Evolutionary conservation across 1,140 invertebrate genomes (phyloP).

Genomic region (Bombyx mandarina): DNA sequence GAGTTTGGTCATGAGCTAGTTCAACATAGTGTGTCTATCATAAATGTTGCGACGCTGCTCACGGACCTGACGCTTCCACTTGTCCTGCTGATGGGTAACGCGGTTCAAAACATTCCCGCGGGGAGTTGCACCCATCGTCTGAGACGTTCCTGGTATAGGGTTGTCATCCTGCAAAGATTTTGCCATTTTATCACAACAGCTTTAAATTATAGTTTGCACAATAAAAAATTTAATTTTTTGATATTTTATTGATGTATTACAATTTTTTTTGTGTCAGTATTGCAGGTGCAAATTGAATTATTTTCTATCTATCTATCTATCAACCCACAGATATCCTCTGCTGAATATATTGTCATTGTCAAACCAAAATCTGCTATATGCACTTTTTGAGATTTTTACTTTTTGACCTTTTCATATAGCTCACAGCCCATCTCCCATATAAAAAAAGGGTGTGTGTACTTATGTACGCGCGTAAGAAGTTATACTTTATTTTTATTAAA

Average conservation of each 20-base stretch:
- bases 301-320: too few species aligned
- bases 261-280: neutral
- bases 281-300: too few species aligned
- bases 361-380: too few species aligned
- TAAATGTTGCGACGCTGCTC: slow-evolving; percentile 98
- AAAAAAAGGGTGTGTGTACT: too few species aligned
- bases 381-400: too few species aligned
- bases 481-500: too few species aligned
- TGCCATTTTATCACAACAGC: too few species aligned
- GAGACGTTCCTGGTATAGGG: slow-evolving; percentile 72
- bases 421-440: too few species aligned
- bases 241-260: neutral
- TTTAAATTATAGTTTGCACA: neutral
- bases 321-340: too few species aligned
- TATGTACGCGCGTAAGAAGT: too few species aligned
- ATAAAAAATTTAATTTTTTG: neutral
- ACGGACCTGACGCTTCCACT: slow-evolving; percentile 97
- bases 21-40: slow-evolving; percentile 97
- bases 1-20: slow-evolving; percentile 71
- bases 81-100: slow-evolving; percentile 95
- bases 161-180: slow-evolving; percentile 73
- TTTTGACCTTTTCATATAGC: too few species aligned
- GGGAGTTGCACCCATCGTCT: slow-evolving; percentile 75
- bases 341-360: too few species aligned
- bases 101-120: slow-evolving; percentile 91